A percentile compares a stretch with the other conserved stretches of the same genome.
These are phyloP conservation scores for Synanthedon vespiformis DNA, from an alignment of 2,888 invertebrate genomes.

Conservation along the genomic window DNA sequence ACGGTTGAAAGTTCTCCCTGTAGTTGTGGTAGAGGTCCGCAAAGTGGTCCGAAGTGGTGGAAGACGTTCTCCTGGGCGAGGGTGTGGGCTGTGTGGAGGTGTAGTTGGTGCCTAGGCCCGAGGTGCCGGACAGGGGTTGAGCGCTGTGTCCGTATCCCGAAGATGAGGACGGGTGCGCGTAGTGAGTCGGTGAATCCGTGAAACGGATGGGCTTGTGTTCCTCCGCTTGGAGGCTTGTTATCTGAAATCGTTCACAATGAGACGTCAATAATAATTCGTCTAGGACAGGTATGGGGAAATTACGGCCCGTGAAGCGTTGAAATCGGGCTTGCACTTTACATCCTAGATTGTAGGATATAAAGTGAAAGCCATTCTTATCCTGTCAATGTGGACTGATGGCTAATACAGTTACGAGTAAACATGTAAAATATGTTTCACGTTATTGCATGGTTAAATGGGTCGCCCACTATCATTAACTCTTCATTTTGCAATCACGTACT, in stretches of 20 bases:
- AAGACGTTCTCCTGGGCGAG: slow-evolving; percentile 79
- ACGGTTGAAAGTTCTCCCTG: slow-evolving; percentile 56
- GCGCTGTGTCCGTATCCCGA: slow-evolving; percentile 65
- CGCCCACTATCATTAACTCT: too few relatives aligned
- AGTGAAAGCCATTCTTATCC: too few relatives aligned
- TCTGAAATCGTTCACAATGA: slow-evolving; percentile 24
- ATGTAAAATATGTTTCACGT: too few relatives aligned
- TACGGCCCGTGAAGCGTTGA: too few relatives aligned
- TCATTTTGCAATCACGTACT: too few relatives aligned
- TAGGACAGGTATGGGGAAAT: too few relatives aligned
- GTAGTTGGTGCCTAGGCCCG: slow-evolving; percentile 64
- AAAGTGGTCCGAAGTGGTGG: slow-evolving; percentile 69
- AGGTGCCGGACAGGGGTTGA: slow-evolving; percentile 61
- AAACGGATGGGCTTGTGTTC: slow-evolving; percentile 72
- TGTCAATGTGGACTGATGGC: too few relatives aligned
- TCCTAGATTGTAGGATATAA: too few relatives aligned
- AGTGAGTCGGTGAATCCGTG: slow-evolving; percentile 81
- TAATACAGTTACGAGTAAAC: too few relatives aligned
- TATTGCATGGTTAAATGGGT: too few relatives aligned
- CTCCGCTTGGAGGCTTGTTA: slow-evolving; percentile 49
- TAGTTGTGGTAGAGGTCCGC: slow-evolving; percentile 73
- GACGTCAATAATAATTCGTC: too few relatives aligned
- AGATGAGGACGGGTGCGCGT: slow-evolving; percentile 64
- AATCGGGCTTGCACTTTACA: too few relatives aligned
- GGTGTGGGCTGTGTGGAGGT: slow-evolving; percentile 69